Evolutionary conservation across 1,140 invertebrate genomes (phyloP).

Genomic region (Chionoecetes opilio): DNA sequence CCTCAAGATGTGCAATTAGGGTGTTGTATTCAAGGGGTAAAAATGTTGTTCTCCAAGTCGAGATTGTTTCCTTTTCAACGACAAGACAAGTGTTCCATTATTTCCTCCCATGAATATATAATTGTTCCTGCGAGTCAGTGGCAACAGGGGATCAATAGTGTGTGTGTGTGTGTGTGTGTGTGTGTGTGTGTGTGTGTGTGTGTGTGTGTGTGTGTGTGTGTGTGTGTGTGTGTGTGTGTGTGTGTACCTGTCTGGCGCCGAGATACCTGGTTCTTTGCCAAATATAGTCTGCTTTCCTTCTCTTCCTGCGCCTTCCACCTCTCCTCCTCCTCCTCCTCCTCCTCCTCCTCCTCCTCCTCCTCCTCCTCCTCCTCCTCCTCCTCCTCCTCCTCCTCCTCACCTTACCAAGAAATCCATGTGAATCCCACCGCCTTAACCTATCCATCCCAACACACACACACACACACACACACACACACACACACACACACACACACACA

Average conservation of each 20-base stretch:
- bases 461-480: too few relatives aligned
- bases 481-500: too few relatives aligned
- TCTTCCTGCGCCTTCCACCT: too few relatives aligned
- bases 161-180: constrained; percentile 18
- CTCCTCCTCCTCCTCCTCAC: too few relatives aligned
- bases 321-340: not conserved
- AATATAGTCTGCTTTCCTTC: not conserved
- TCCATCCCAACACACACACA: too few relatives aligned
- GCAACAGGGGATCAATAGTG: not conserved
- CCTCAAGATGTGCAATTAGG: too few relatives aligned
- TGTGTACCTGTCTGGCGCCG: not conserved
- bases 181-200: constrained; percentile 27
- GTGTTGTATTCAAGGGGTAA: not conserved
- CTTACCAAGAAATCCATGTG: too few relatives aligned
- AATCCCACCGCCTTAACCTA: too few relatives aligned
- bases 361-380: not conserved
- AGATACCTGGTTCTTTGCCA: constrained; percentile 3
- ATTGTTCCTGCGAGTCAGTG: not conserved
- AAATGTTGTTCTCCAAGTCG: not conserved
- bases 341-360: not conserved
- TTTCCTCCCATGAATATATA: too few relatives aligned
- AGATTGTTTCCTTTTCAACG: not conserved
- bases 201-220: constrained; percentile 27
- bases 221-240: constrained; percentile 18
- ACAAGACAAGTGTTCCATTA: not conserved